Base-by-base conservation (phyloP, 1,140 invertebrate genomes). In the Araneus ventricosus region DNA sequence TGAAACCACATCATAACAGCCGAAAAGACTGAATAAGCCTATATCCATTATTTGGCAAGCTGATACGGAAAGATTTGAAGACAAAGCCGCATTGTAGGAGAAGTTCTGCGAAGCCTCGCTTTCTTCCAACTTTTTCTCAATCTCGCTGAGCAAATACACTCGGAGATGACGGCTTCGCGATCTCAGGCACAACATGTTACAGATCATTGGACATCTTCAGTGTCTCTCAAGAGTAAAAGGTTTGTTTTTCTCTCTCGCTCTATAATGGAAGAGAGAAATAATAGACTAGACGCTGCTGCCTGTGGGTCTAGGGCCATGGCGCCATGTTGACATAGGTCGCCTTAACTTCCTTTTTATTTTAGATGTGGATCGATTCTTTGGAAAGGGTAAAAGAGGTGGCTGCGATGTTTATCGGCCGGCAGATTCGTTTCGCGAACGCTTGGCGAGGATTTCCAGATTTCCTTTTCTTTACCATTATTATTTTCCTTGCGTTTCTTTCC, bases 301-400 rank as follows among this genome's bases (percentile, higher is more conserved):
- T 88, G 22, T 88, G 34, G 30, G 86, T 41, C 86, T 88, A 41
- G 86, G 37, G 20, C 24, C 61, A 41, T 67, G 86, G 86, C 86
- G 86, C 86, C 86, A 88, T 88, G 86, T 88, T 88, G 86, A 88
- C 86, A 88, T 88, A 70, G 59, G 86, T 63, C 61, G 59, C 34
- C 70, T 75, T 75, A 75, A 75, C 70, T 75, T 67, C 20, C 67
- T 88, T 70, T 88, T 88, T 86, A 67, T 34, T 88, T 88, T 34
- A 75, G 70, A 75, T 75, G 8, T 20, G 22, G 86, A 88, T 88
- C 86, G 86, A 88, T 88, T 88, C 34, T n/a, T 75, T 75, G 70
- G 70, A 27, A 75, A 75, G 70, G 86, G 86, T 70, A 41, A 88
- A 88, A 88, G 61, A 88, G 86, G 86, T 67, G 86, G 86, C 37